Conservation (phyloP, 2,797 vertebrate species). For the Chanos chanos region DNA sequence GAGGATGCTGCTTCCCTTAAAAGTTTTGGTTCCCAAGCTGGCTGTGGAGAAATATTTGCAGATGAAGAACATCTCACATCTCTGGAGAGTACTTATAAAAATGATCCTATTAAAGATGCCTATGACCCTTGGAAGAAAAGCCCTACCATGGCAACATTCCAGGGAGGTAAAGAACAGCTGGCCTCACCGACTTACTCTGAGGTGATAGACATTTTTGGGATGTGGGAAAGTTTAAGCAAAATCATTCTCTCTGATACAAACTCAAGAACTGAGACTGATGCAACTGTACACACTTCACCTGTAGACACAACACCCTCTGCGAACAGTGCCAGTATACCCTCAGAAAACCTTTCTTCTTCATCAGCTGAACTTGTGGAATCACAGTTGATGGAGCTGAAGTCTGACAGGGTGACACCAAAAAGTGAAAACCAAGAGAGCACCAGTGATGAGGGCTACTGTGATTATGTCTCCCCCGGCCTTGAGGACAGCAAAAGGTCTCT, state of each 20-base stretch:
- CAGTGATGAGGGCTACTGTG: constrained; percentile 83
- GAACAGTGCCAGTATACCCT: constrained; percentile 24
- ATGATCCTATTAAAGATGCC: constrained; percentile 42
- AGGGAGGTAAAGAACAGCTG: constrained; percentile 71
- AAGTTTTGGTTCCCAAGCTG: constrained; percentile 83
- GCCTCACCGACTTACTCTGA: constrained; percentile 73
- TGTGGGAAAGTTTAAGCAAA: constrained; percentile 74
- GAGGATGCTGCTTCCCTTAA: constrained; percentile 80
- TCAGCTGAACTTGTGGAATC: constrained; percentile 47
- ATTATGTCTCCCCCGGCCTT: constrained; percentile 73
- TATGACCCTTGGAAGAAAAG: constrained; percentile 55
- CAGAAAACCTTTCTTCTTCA: constrained; percentile 38
- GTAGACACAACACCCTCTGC: constrained; percentile 26
- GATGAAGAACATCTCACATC: constrained; percentile 72
- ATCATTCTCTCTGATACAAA: constrained; percentile 63
- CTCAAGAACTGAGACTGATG: constrained; percentile 53
- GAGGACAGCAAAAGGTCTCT: constrained; percentile 69
- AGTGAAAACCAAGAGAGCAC: constrained; percentile 80
- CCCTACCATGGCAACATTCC: constrained; percentile 58
- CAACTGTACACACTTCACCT: constrained; percentile 30
- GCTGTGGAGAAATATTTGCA: constrained; percentile 86
- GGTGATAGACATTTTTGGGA: constrained; percentile 64
- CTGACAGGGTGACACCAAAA: constrained; percentile 71
- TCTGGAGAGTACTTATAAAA: constrained; percentile 60
- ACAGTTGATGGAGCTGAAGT: constrained; percentile 63